Evolutionary conservation across 1,140 invertebrate genomes (phyloP), one percentile per base, ranked within the genome.

Genomic region (Grapholita molesta): DNA sequence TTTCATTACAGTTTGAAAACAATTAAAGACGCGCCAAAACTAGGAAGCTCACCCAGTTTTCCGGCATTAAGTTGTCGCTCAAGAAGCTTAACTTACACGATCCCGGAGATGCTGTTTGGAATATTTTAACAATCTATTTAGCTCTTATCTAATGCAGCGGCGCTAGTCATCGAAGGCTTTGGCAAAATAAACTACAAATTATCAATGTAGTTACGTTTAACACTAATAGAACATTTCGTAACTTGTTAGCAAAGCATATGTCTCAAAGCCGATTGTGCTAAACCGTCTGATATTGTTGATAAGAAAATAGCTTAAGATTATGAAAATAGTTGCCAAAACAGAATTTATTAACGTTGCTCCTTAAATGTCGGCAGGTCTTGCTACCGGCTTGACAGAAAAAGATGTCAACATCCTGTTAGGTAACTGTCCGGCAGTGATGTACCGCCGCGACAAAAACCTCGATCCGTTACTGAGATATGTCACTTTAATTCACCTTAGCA

Each of bases 401-500:
- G 15, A 35, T 66, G 64, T 66, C 32, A 23, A 66, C 35, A 28
- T 66, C 35, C 64, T 66, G 64, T 66, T 66, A 66, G 32, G 35
- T 38, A 66, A 66, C 64, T 35, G 64, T 66, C 11, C 23, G 53
- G 53, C 55, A 69, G 28, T 12, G 42, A 30, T 30, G 57, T 53
- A 67, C 66, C 52, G 55, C 55, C 67, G 69, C 32, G 69, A 75
- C 75, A 78, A 75, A 74, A 70, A 68, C 64, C 48, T 61, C 66
- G 75, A 68, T 72, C 80, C 79, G 83, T 84, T 81, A 82, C 72
- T 57, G 30, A 73, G 71, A 73, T 73, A 85, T 80, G 81, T 81
- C 81, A 81, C 80, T 81, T 84, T 84, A 82, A 82, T 87, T 83
- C 75, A 66, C 76, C 69, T 71, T 87, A 87, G 84, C 78, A 80